These are phyloP conservation scores for Limonius californicus DNA, from an alignment of 1,140 invertebrate genomes.

Conservation along the genomic window DNA sequence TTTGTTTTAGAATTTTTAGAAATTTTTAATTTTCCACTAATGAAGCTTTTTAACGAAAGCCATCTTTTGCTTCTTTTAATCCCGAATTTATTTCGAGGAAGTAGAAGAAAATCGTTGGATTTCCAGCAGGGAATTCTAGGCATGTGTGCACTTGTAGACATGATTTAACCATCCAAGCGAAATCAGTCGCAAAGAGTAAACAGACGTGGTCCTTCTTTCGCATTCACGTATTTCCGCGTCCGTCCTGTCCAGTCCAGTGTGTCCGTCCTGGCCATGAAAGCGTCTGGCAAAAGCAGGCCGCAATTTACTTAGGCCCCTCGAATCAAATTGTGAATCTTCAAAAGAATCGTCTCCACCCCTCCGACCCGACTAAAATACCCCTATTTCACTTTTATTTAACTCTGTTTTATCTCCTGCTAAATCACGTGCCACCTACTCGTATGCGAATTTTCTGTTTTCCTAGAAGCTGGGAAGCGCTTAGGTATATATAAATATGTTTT, in stretches of 20 bases:
- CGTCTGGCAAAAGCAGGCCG: conserved; percentile 36
- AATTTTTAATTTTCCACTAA: too few relatives aligned
- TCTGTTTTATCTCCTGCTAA: conserved; percentile 19
- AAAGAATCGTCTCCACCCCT: conserved; percentile 33
- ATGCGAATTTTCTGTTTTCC: too few relatives aligned
- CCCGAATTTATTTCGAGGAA: too few relatives aligned
- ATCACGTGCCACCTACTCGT: too few relatives aligned
- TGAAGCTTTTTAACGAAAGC: too few relatives aligned
- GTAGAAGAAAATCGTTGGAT: too few relatives aligned
- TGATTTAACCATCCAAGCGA: conserved; percentile 10
- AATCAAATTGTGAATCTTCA: conserved; percentile 46
- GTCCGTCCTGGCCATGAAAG: conserved; percentile 26
- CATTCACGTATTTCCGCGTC: conserved; percentile 28
- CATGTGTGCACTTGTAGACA: conserved; percentile 7
- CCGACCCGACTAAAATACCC: conserved; percentile 36
- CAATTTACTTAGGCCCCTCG: conserved; percentile 44
- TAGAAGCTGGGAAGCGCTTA: too few relatives aligned
- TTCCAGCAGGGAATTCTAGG: background rate
- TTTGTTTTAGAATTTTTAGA: too few relatives aligned
- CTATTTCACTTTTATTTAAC: conserved; percentile 44
- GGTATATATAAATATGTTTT: too few relatives aligned
- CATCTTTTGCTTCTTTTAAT: too few relatives aligned
- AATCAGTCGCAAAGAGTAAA: conserved; percentile 14
- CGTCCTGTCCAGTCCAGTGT: conserved; percentile 10
- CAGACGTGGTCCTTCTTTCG: conserved; percentile 14